Base-by-base conservation (phyloP, 2,797 vertebrate species). In the Gymnocypris eckloni region DNA sequence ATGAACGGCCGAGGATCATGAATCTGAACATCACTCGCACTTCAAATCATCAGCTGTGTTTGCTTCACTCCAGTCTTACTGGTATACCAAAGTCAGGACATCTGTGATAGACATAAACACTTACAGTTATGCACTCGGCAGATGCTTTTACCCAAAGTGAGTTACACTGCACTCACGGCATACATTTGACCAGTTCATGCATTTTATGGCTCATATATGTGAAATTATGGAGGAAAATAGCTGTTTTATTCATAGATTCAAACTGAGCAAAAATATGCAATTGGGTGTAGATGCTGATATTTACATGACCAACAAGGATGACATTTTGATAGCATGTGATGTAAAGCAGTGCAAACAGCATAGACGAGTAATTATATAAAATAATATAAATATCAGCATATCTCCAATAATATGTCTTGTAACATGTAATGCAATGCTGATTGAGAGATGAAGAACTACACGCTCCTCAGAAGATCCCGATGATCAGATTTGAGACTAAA, bases 1-100 rank as follows among this genome's bases (percentile, higher is more conserved):
- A 86, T 86, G 86, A 88, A 87, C 88, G 89, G 87, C 81, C 84
- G 82, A 83, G 78, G 61, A 67, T 77, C 71, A 39, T 85, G 87
- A 88, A 85, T 88, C 73, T 82, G 37, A 82, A 43, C 12, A 59
- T 88, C 67, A 72, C 28, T 79, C 69, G 79, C 73, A 86, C 86
- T 89, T 89, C 86, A 89, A 72, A 87, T 70, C 70, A 61, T 50
- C 48, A 20, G n/a, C 70, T 48, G 66, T 87, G 77, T 84, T 84
- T 84, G 66, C 61, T 80, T 79, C 41, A 78, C 66, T 50, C 73
- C 54, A 13, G 33, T 43, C 22, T 52, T 25, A 28, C 28, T 28
- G 28, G 28, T 28, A 28, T 28, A 50, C n/a, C n/a, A 50, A 75
- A 33, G 20, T 43, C 39, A 43, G 39, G 39, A 66, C 28, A 37